Evolutionary conservation across 1,140 invertebrate species (phyloP), one percentile per base, ranked within the genome.

Genomic region (Listronotus oregonensis): DNA sequence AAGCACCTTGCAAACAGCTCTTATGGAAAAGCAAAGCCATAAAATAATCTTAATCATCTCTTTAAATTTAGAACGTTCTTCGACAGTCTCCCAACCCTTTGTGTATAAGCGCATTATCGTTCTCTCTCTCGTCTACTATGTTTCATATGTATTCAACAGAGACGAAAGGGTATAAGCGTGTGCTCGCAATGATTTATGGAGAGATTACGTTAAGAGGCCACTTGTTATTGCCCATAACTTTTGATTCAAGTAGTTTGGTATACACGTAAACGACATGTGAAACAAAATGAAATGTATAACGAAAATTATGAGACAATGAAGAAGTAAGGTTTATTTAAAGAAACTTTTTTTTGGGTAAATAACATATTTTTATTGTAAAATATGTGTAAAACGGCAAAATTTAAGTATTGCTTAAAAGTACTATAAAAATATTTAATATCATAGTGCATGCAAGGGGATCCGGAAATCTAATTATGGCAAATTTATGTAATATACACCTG

Each of bases 191-290:
- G 75, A 77, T 77, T 77, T 77, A 77, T 69, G 72, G 71, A 66
- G 68, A 75, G 76, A 77, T 77, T 77, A 77, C 76, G 74, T 74
- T 74, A 73, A 77, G 75, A 78, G 74, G 74, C 77, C 75, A 78
- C 77, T 77, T 76, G 77, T 78, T 78, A 77, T 78, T 76, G 73
- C 71, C 77, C 73, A 78, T 77, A 77, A 78, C 76, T 78, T 75
- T 68, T 74, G 75, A 78, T 76, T 75, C 71, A 75, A 74, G 71
- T 72, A 68, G 60, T 62, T 68, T 57, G 62, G 66, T 72, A 71
- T 21, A 72, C 65, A 75, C 70, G 64, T 63, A 66, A 40, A 40
- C 34, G 44, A 14, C 44, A 10, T 37, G 34, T 37, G 34, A 37
- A 37, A 37, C 34, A 37, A 37, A 37, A 37, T 37, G 34, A 37